Evolutionary conservation across 2,888 invertebrate genomes (phyloP), one percentile per base, ranked within the genome.

Genomic region (Drosophila silvestris): DNA sequence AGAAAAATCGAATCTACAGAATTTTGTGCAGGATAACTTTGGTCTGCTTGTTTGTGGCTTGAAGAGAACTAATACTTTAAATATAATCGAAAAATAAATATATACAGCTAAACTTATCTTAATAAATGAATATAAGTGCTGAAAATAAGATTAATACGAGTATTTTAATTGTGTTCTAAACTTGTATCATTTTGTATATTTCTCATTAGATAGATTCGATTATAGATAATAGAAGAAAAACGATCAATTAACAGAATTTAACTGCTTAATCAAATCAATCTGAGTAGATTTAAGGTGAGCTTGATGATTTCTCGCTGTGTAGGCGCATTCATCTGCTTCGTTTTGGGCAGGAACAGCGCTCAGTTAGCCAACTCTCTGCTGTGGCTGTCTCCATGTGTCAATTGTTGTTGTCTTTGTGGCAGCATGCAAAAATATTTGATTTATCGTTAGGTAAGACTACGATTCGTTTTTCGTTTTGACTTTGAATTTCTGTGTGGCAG

Each of bases 401-500:
- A 58, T 64, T 73, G 63, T 44, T 71, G 64, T 59, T 41, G 41
- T n/a, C 37, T 37, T 56, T 56, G 39, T 57, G 58, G 50, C 60
- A 53, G 61, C 70, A 59, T 56, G 67, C 64, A 70, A 58, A 70
- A 58, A 73, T 77, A 61, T 68, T 81, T 80, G 73, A 79, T 80
- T 76, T 79, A 80, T 72, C 22, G 65, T 51, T 60, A n/a, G 80
- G 80, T 79, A 75, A 71, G 37, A 12, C 53, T 3, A 7, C 41
- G 44, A 53, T 62, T 67, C 67, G 44, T 35, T 37, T 37, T 56
- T 26, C 37, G 16, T 28, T 56, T 28, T 56, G 7, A 30, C 52
- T 52, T 52, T 30, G 52, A n/a, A 19, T n/a, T 12, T 52, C 28
- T 12, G 10, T 41, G 5, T 12, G 3, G 9, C 19, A 9, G 22